Conservation (phyloP, 35 echinoderm and acorn worm genomes). For the Lytechinus pictus region DNA sequence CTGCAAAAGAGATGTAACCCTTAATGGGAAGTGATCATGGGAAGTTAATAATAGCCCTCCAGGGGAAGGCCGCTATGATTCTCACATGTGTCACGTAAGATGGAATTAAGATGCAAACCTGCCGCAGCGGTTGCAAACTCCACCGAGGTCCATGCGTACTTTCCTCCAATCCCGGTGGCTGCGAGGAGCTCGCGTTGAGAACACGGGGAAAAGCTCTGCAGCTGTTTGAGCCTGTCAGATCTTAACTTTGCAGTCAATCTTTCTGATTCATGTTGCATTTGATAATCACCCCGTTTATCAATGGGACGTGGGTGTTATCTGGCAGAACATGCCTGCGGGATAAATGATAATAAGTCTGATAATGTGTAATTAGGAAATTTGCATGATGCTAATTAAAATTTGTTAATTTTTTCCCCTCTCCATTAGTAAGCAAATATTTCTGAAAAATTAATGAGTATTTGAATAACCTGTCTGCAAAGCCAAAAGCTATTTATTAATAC, state of each 20-base stretch:
- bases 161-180: neutral
- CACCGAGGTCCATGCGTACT: neutral
- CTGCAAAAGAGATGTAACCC: conserved; percentile 25
- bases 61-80: conserved; percentile 6
- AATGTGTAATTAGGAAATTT: conserved; percentile 41
- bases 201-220: neutral
- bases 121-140: conserved; percentile 31
- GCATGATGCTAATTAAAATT: conserved; percentile 28
- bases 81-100: conserved; percentile 5
- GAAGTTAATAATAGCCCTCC: conserved; percentile 32
- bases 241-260: conserved; percentile 33
- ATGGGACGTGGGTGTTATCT: conserved; percentile 39
- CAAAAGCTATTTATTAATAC: no score
- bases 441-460: neutral
- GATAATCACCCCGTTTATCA: conserved; percentile 30
- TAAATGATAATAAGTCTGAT: neutral
- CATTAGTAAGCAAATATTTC: neutral
- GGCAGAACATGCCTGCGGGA: neutral
- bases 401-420: neutral
- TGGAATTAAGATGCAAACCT: conserved; percentile 21
- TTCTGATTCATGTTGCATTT: conserved; percentile 28
- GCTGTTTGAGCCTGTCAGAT: conserved; percentile 18
- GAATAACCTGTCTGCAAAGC: neutral
- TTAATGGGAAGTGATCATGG: conserved; percentile 39
- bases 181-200: neutral